Conservation (phyloP, 2,888 invertebrate species). For the Drosophila formosana region DNA sequence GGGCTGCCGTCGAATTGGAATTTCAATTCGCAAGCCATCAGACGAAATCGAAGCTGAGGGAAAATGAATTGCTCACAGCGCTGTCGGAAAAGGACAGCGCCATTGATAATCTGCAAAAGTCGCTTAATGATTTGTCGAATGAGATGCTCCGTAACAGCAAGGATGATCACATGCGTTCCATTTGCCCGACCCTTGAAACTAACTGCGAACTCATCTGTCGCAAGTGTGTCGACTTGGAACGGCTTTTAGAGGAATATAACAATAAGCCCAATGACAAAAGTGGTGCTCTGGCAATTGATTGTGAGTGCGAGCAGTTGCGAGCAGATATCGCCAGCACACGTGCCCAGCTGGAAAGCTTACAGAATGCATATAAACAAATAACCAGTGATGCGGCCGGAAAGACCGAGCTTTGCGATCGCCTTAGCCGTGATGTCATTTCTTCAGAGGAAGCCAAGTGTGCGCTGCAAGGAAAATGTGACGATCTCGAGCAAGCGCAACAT, state of each 20-base stretch:
- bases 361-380: slow-evolving; percentile 58
- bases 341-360: slow-evolving; percentile 62
- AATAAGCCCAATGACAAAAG: slow-evolving; percentile 20
- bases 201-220: slow-evolving; percentile 64
- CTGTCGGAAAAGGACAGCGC: slow-evolving; percentile 84
- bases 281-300: slow-evolving; percentile 20
- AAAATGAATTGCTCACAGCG: slow-evolving; percentile 86
- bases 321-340: slow-evolving; percentile 59
- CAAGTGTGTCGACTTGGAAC: slow-evolving; percentile 74
- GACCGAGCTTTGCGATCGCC: slow-evolving; percentile 61
- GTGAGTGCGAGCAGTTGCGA: slow-evolving; percentile 69
- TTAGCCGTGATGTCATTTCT: slow-evolving; percentile 57
- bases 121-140: slow-evolving; percentile 54
- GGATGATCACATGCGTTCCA: slow-evolving; percentile 70
- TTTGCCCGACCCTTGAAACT: slow-evolving; percentile 52
- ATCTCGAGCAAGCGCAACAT: slow-evolving; percentile 64
- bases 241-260: slow-evolving; percentile 62
- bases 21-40: slow-evolving; percentile 86
- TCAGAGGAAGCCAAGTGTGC: slow-evolving; percentile 60
- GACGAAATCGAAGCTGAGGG: slow-evolving; percentile 86
- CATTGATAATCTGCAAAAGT: slow-evolving; percentile 65
- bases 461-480: slow-evolving; percentile 70
- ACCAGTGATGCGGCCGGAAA: slow-evolving; percentile 59
- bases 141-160: slow-evolving; percentile 73
- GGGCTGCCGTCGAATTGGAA: slow-evolving; percentile 83